Percentiles rank a stretch among this genome's conserved stretches.
These are phyloP conservation scores for Drosophila acutilabella DNA, from an alignment of 2,888 invertebrate genomes.

Conservation along the genomic window DNA sequence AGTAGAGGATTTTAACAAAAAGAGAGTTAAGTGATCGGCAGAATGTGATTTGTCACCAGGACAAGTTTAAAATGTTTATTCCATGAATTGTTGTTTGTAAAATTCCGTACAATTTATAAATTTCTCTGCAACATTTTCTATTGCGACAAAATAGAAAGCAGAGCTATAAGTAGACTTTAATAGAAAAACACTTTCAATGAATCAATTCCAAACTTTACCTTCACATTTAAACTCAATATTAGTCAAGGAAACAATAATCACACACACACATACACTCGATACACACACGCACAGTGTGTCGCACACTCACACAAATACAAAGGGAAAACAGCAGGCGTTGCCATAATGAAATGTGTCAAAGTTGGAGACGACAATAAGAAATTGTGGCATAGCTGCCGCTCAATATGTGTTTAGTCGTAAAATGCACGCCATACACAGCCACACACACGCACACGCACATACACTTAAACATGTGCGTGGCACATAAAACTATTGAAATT, in stretches of 20 bases:
- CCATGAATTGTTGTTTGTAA: no score
- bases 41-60: no score
- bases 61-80: no score
- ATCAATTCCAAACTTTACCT: slow-evolving; percentile 4
- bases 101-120: no score
- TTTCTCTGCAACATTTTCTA: no score
- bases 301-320: no score
- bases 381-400: slow-evolving; percentile 50
- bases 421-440: slow-evolving; percentile 50
- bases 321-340: slow-evolving; percentile 5
- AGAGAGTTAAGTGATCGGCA: no score
- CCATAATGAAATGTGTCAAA: slow-evolving; percentile 23
- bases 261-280: background rate
- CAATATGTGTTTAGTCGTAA: slow-evolving; percentile 64
- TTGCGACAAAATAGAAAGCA: no score
- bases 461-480: slow-evolving; percentile 7
- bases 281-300: background rate
- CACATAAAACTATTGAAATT: slow-evolving; percentile 66
- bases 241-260: slow-evolving; percentile 12
- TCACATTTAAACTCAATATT: slow-evolving; percentile 6
- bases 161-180: background rate
- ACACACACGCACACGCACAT: slow-evolving; percentile 12
- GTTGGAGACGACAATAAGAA: slow-evolving; percentile 32
- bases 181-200: background rate
- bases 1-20: no score